Base-by-base conservation (phyloP, 1,140 invertebrate genomes). In the Leptinotarsa defecta region DNA sequence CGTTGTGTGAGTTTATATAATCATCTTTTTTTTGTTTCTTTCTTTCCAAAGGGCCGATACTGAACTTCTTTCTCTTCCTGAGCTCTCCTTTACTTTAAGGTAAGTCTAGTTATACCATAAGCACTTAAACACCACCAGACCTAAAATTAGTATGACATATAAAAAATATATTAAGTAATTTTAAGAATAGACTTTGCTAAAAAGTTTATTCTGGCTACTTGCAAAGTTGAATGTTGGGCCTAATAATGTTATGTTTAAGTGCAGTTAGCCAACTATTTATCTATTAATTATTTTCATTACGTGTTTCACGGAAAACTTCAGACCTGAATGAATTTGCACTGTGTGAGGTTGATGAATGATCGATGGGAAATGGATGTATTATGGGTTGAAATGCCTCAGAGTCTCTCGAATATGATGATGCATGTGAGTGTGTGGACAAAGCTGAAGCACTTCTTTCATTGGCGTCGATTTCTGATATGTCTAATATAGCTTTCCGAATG, bases 401-500 rank as follows among this genome's bases (percentile, higher is more conserved):
- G 6, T 34, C 5, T 34, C 27, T 34, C 27, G 5, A 34, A 34
- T 34, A 34, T 34, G 27, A 57, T 17, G 52, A n/a, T 57, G 52
- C 4, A 17, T 57, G 13, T 57, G 52, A 57, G 52, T 57, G 52
- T 17, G 52, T n/a, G 5, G 52, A 17, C 52, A 57, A n/a, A 57
- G 52, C 52, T 4, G 52, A 57, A 4, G 52, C 13, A 57, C 52
- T 13, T 17, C 52, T 57, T 57, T n/a, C 15, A 17, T 57, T n/a
- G n/a, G 4, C 52, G n/a, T 57, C 52, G 52, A 57, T 57, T 57
- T 17, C 63, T 63, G 27, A 34, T 8, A 34, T 8, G 27, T 34
- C 6, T 34, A 75, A 43, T 24, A 27, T 75, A 6, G 43, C 68
- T 62, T 71, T 57, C 6, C 48, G n/a, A 48, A 75, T 75, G 5